Conservation (phyloP, 2,113 vertebrate species). For the Bufo gargarizans region DNA sequence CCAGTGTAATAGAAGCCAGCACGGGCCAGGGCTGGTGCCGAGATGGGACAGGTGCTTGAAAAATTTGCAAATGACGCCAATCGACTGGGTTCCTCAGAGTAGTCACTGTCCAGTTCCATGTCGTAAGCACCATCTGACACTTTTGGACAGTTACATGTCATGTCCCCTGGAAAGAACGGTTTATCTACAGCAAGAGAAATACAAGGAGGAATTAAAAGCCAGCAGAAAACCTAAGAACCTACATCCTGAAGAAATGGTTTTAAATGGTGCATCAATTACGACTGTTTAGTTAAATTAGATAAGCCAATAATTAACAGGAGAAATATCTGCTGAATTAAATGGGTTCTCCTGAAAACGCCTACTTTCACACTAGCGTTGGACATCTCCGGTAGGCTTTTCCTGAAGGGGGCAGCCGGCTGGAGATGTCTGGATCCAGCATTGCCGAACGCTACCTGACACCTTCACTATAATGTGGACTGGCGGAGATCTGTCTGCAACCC, state of each 20-base stretch:
- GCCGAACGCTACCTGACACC: too few species aligned
- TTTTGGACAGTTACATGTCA: constrained; percentile 68
- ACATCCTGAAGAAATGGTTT: background rate
- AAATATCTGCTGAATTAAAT: too few species aligned
- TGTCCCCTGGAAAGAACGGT: constrained; percentile 63
- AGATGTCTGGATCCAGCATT: too few species aligned
- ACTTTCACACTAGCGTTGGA: too few species aligned
- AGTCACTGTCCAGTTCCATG: constrained; percentile 70
- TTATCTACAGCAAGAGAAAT: constrained; percentile 56
- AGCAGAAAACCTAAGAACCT: too few species aligned
- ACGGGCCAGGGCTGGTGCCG: constrained; percentile 75
- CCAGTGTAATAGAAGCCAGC: constrained; percentile 92
- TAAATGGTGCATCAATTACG: background rate
- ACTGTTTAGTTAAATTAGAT: background rate
- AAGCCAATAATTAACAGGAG: too few species aligned
- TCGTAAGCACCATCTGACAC: constrained; percentile 61
- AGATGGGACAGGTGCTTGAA: constrained; percentile 72
- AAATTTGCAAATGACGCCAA: constrained; percentile 80
- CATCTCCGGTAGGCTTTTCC: too few species aligned
- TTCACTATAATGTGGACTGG: too few species aligned
- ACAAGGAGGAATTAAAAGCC: background rate
- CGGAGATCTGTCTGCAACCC: too few species aligned
- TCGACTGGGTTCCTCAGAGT: constrained; percentile 73
- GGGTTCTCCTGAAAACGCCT: too few species aligned
- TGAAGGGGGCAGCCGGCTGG: too few species aligned